Conservation (phyloP, 2,113 vertebrate genomes). For the Carassius carassius region DNA sequence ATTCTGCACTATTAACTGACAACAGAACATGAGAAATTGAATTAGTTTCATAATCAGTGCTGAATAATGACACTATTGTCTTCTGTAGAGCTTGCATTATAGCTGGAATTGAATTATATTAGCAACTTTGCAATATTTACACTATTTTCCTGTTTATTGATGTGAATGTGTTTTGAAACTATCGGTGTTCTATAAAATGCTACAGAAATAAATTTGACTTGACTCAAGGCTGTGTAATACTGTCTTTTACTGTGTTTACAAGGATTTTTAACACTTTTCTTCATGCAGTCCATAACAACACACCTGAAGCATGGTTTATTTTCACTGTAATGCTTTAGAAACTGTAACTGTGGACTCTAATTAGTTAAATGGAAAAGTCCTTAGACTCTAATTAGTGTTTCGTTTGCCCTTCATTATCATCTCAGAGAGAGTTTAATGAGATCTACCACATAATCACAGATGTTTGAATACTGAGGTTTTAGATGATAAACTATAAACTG, state of each 20-base stretch:
- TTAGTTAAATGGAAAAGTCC: background rate
- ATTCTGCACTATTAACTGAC: background rate
- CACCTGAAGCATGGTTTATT: background rate
- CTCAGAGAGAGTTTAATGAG: background rate
- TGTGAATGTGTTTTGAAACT: too few relatives aligned
- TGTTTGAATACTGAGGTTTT: background rate
- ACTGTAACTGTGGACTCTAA: background rate
- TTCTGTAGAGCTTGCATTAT: too few relatives aligned
- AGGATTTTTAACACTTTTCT: background rate
- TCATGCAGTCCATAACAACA: background rate
- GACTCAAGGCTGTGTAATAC: too few relatives aligned
- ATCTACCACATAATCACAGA: background rate
- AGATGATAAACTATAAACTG: background rate
- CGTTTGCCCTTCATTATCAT: background rate
- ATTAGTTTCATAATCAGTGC: background rate
- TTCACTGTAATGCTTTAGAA: background rate
- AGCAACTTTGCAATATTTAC: too few relatives aligned
- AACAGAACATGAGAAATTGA: background rate
- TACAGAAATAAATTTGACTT: too few relatives aligned
- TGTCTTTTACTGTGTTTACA: background rate
- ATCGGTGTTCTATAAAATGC: too few relatives aligned
- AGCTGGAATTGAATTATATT: too few relatives aligned
- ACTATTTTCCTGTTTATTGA: too few relatives aligned
- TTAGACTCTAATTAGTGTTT: constrained; percentile 13
- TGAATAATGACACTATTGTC: too few relatives aligned